These are phyloP conservation scores for Anguilla marmorata DNA, from an alignment of 2,797 vertebrate genomes.

Conservation along the genomic window DNA sequence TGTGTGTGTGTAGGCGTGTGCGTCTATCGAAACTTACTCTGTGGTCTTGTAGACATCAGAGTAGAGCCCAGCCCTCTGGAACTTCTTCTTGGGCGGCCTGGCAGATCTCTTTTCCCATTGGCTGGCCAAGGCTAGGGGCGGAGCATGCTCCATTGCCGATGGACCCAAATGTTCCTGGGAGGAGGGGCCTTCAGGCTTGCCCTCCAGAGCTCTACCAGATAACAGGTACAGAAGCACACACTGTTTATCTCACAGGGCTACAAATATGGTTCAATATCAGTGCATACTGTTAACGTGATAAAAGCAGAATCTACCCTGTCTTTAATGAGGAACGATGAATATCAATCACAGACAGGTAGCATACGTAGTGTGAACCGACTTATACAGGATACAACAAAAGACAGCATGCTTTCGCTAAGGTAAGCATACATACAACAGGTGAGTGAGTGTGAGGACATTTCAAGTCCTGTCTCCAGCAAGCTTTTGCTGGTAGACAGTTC, in stretches of 20 bases:
- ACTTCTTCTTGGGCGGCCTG: slow-evolving; percentile 86
- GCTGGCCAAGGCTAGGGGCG: slow-evolving; percentile 62
- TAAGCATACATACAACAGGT: not conserved
- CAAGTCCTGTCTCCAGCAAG: not conserved
- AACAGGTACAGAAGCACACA: slow-evolving; percentile 52
- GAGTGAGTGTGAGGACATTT: not conserved
- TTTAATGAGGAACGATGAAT: not conserved
- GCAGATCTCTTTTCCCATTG: slow-evolving; percentile 81
- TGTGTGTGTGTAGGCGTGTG: not conserved
- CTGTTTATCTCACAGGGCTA: slow-evolving; percentile 78
- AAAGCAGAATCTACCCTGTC: not conserved
- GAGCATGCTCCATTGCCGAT: slow-evolving; percentile 63
- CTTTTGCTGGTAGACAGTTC: not conserved
- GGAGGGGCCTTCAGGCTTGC: slow-evolving; percentile 64
- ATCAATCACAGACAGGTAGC: not conserved
- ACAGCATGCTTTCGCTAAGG: not conserved
- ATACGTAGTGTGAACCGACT: not conserved
- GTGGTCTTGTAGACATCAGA: slow-evolving; percentile 95
- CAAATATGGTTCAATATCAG: slow-evolving; percentile 69
- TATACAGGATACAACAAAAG: not conserved
- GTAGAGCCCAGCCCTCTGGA: slow-evolving; percentile 94
- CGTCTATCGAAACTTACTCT: slow-evolving; percentile 78
- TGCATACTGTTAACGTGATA: slow-evolving; percentile 37
- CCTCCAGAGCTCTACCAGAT: slow-evolving; percentile 50
- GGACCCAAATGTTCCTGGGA: slow-evolving; percentile 66